Conservation (phyloP, 2,113 vertebrate species). For the Cnemophilus loriae region DNA sequence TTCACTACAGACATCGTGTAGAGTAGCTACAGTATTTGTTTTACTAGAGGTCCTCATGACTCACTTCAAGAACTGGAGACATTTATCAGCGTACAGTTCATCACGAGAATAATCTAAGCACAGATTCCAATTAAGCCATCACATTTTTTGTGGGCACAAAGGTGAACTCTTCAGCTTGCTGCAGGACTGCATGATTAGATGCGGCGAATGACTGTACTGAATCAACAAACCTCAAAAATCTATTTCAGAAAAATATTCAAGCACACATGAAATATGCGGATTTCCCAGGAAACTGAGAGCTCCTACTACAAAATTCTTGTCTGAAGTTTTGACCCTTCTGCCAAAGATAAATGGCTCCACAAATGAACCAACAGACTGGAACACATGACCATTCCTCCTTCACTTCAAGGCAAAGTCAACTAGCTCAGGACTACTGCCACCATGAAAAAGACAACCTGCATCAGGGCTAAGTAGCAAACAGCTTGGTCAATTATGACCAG, state of each 20-base stretch:
- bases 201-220: background rate
- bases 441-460: background rate
- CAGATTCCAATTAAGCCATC: background rate
- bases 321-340: background rate
- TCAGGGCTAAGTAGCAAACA: background rate
- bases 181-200: background rate
- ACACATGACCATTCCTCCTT: accelerated
- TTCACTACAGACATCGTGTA: background rate
- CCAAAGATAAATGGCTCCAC: background rate
- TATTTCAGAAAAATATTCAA: background rate
- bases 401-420: background rate
- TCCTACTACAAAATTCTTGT: background rate
- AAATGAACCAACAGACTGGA: background rate
- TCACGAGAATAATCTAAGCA: background rate
- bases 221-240: background rate
- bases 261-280: background rate
- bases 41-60: background rate
- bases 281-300: background rate
- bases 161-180: background rate
- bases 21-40: background rate
- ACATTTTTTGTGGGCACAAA: background rate
- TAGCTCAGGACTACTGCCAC: background rate
- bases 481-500: background rate
- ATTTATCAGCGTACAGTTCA: background rate
- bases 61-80: background rate